These are phyloP conservation scores for Anoplopoma fimbria DNA, from an alignment of 2,113 vertebrate genomes.

Conservation along the genomic window DNA sequence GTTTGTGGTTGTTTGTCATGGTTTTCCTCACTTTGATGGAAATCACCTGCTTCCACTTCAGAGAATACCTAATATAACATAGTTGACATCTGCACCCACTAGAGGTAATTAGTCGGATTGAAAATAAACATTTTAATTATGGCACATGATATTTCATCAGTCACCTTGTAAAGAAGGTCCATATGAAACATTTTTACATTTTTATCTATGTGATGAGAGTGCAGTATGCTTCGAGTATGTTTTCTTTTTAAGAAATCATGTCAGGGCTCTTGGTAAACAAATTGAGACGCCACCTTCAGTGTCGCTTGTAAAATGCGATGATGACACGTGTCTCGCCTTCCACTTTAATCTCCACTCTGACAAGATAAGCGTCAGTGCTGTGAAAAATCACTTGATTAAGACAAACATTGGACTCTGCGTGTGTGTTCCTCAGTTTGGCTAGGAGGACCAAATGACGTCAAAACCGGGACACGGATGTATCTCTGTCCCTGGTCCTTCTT, in stretches of 20 bases:
- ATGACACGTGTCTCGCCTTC: background rate
- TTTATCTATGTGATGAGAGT: background rate
- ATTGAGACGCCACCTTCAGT: slow-evolving; percentile 36
- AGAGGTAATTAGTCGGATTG: no score
- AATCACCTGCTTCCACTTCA: slow-evolving; percentile 23
- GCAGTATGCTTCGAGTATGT: background rate
- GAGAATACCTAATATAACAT: background rate
- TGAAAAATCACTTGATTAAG: slow-evolving; percentile 47
- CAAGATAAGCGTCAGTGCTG: slow-evolving; percentile 12
- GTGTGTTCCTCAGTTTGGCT: slow-evolving; percentile 22
- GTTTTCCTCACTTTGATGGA: background rate
- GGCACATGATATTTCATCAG: background rate
- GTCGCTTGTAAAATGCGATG: slow-evolving; percentile 5
- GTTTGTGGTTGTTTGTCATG: background rate
- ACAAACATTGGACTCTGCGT: background rate
- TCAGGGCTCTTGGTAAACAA: slow-evolving; percentile 8
- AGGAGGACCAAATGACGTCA: slow-evolving; percentile 48
- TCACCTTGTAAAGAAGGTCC: background rate
- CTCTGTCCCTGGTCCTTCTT: slow-evolving; percentile 48
- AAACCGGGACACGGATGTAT: slow-evolving; percentile 38
- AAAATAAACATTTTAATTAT: background rate
- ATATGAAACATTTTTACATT: background rate
- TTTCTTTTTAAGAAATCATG: slow-evolving; percentile 15
- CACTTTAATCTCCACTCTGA: background rate
- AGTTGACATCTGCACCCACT: slow-evolving; percentile 20